Base-by-base conservation (phyloP, 53 echinoderm and acorn worm genomes). In the Actinopyga echinites region DNA sequence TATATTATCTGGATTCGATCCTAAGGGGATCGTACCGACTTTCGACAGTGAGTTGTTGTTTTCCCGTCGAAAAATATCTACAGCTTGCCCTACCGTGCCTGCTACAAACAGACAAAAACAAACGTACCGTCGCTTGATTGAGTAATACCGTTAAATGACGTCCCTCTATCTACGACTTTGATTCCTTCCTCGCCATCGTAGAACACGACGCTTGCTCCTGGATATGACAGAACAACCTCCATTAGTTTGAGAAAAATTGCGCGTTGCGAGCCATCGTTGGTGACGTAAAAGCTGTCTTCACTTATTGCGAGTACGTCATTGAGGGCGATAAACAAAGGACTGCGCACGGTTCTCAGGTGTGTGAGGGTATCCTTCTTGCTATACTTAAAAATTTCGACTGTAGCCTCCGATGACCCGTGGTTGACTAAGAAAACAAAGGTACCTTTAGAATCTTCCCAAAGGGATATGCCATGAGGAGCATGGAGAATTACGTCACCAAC, bases 221-320 rank as follows among this genome's bases (percentile, higher is more conserved):
- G 80, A 19, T 91, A 53, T 12, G n/a, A 23, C 26, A 89, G 45
- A 0, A 84, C 6, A 4, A 90, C 15, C 53, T 93, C 88, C 0
- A 92, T 30, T 1, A 34, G 23, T 59, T 10, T 54, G 44, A 32
- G 6, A 89, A 52, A 23, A 63, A 23, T 38, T 1, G 17, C 28
- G 8, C 53, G 32, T 30, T 75, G 45, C 12, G 87, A 82, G 10
- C 28, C 64, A 56, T 88, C 90, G 34, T 93, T 93, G 13, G 88
- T 85, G 62, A 85, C 71, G 85, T 95, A 95, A 77, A 95, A 93
- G 1, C 55, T 57, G 25, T 74, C 43, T 45, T 77, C 84, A 79
- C 91, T 86, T 7, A 71, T 73, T 3, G 86, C 86, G 13, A 91
- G 73, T 5, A 95, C 30, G 79, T 91, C 85, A 55, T 95, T 95